Evolutionary conservation across 2,113 vertebrate species (phyloP).

Genomic region (Centropristis striata): DNA sequence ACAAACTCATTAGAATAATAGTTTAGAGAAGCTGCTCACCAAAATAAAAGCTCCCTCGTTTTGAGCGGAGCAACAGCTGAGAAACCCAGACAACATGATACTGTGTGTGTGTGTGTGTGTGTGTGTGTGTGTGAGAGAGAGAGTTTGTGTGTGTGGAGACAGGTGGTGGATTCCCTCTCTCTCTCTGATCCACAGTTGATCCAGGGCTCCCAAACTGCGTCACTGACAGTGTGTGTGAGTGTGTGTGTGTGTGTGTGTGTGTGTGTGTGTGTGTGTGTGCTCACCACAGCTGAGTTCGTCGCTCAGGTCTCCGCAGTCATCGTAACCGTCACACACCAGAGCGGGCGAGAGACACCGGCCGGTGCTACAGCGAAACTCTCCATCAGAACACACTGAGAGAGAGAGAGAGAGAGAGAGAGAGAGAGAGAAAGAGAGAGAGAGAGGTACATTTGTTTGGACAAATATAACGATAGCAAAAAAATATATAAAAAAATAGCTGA

Average conservation of each 20-base stretch:
- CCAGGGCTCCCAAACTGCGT: constrained; percentile 15
- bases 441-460: too few species aligned
- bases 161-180: constrained; percentile 33
- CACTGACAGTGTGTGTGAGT: neutral
- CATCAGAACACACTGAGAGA: constrained; percentile 87
- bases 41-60: constrained; percentile 4
- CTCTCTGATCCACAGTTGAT: too few species aligned
- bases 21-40: neutral
- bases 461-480: too few species aligned
- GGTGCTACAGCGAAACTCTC: constrained; percentile 88
- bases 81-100: neutral
- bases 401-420: too few species aligned
- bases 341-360: constrained; percentile 90
- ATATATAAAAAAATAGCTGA: too few species aligned
- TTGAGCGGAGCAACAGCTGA: constrained; percentile 14
- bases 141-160: constrained; percentile 21
- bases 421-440: too few species aligned
- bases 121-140: neutral
- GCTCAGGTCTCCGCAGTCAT: constrained; percentile 97
- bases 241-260: neutral
- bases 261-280: constrained; percentile 36
- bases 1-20: neutral
- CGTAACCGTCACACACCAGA: constrained; percentile 94
- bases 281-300: constrained; percentile 95
- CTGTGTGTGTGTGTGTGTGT: neutral